Percentiles rank a stretch among this genome's conserved stretches.
phyloP scores from a whole-genome alignment of 2,888 invertebrate genomes.

The Clistopyga incitator region DNA sequence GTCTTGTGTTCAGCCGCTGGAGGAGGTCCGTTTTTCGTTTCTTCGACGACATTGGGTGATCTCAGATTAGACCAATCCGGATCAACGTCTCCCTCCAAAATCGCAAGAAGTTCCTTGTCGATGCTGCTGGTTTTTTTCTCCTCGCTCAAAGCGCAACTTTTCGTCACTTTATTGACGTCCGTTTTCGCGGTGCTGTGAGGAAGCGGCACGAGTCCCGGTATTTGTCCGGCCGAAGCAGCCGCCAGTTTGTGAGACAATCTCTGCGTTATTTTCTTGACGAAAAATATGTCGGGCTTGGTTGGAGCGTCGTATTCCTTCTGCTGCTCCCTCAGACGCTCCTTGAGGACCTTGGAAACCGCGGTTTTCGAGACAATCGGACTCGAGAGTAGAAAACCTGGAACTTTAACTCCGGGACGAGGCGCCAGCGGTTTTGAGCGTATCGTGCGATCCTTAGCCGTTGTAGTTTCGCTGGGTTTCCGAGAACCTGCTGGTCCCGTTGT shows the following conservation, averaged over 20 bases:
- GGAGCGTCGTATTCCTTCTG: constrained; percentile 83
- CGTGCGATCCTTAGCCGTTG: constrained; percentile 33
- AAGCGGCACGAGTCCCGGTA: constrained; percentile 74
- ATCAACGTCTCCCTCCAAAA: constrained; percentile 86
- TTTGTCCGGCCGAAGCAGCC: constrained; percentile 71
- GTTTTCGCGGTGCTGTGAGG: constrained; percentile 61
- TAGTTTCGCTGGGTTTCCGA: constrained; percentile 33
- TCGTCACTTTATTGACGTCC: constrained; percentile 54
- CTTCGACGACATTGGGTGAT: constrained; percentile 71
- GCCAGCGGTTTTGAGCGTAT: constrained; percentile 56
- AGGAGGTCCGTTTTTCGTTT: constrained; percentile 47
- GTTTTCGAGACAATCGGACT: constrained; percentile 86
- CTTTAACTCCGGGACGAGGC: constrained; percentile 71
- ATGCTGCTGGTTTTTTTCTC: constrained; percentile 72
- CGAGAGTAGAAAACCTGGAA: constrained; percentile 82
- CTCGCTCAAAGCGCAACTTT: constrained; percentile 49
- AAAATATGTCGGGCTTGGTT: constrained; percentile 84
- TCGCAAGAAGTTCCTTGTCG: constrained; percentile 86
- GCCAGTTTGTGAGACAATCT: constrained; percentile 84
- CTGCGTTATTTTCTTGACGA: constrained; percentile 86
- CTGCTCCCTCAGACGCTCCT: constrained; percentile 85
- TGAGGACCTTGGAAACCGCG: constrained; percentile 86
- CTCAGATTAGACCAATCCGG: constrained; percentile 83
- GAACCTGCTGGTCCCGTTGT: not conserved
- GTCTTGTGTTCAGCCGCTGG: constrained; percentile 62